Conservation (phyloP, 2,888 invertebrate genomes). For the Ormyrus nitidulus region DNA sequence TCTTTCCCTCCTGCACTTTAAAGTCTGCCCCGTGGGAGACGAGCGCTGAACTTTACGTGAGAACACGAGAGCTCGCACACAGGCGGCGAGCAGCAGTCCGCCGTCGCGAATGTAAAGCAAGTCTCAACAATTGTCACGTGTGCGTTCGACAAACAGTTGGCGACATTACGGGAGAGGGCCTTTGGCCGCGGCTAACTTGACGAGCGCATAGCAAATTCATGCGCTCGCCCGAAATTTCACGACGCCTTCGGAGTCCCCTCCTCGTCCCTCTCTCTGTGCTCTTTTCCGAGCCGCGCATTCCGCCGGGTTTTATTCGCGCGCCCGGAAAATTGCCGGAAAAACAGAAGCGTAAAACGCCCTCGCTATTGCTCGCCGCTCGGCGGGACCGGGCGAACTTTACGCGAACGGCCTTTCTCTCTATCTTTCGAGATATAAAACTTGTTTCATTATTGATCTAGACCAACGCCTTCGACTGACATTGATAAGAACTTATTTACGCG, state of each 20-base stretch:
- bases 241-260: background rate
- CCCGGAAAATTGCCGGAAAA: constrained; percentile 9
- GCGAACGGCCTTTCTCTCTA: no score
- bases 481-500: constrained; percentile 20
- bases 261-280: background rate
- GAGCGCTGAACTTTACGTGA: constrained; percentile 60
- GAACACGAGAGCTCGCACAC: constrained; percentile 11
- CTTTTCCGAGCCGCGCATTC: background rate
- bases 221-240: constrained; percentile 33
- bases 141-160: constrained; percentile 58
- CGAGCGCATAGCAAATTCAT: constrained; percentile 42
- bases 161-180: constrained; percentile 36
- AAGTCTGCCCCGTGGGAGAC: constrained; percentile 62
- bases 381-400: background rate
- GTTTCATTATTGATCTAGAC: background rate
- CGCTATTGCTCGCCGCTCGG: background rate
- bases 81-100: no score
- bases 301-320: no score
- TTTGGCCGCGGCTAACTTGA: constrained; percentile 18
- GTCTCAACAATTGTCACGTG: constrained; percentile 59
- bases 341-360: constrained; percentile 1
- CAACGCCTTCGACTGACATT: background rate
- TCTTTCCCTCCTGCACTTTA: constrained; percentile 60
- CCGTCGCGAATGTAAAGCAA: constrained; percentile 42
- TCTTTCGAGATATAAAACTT: constrained; percentile 16